phyloP scores from a whole-genome alignment of 2,888 invertebrate genomes.

The Leptinotarsa juncta region DNA sequence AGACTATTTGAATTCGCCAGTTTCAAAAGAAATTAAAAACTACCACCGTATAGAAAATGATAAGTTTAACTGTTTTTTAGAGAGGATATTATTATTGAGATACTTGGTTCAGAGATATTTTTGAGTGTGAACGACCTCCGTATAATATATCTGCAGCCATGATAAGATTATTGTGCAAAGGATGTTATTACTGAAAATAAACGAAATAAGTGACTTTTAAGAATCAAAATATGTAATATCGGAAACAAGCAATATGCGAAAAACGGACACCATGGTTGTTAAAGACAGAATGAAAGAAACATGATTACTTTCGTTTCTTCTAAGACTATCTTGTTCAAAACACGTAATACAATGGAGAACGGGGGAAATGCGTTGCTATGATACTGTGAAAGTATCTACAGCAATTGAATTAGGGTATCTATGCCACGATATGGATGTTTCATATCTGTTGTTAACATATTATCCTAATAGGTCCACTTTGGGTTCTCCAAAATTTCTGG shows the following conservation, averaged over 20 bases:
- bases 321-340: not conserved
- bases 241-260: too few relatives aligned
- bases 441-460: not conserved
- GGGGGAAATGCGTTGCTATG: not conserved
- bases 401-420: not conserved
- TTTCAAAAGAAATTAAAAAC: not conserved
- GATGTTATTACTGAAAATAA: too few relatives aligned
- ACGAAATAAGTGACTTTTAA: too few relatives aligned
- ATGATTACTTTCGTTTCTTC: not conserved
- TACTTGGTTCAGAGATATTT: not conserved
- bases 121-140: not conserved
- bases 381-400: not conserved
- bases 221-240: not conserved
- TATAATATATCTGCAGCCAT: too few relatives aligned
- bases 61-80: conserved; percentile 6
- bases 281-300: not conserved
- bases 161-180: too few relatives aligned
- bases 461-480: not conserved
- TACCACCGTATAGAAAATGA: conserved; percentile 12
- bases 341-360: not conserved
- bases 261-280: not conserved
- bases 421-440: not conserved
- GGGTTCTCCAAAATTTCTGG: not conserved
- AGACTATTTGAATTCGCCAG: not conserved
- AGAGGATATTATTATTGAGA: conserved; percentile 3